A percentile compares a stretch with the other conserved stretches of the same genome.
These are phyloP conservation scores for Neolamprologus multifasciatus DNA, from an alignment of 2,797 vertebrate genomes.

Conservation along the genomic window DNA sequence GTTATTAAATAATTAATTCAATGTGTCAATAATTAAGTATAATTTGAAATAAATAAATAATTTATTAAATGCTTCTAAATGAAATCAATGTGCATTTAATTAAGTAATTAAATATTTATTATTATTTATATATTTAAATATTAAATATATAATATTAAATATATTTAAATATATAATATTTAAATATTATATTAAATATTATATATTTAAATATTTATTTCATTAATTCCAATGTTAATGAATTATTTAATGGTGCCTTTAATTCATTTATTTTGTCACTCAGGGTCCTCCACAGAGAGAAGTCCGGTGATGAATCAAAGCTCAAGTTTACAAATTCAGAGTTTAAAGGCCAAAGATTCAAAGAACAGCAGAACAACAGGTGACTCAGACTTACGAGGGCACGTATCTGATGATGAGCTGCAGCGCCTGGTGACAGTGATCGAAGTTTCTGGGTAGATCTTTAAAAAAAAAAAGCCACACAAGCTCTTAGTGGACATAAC, in stretches of 20 bases:
- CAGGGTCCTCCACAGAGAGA: rapidly evolving
- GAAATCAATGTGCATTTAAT: background rate
- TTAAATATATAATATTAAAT: too few relatives aligned
- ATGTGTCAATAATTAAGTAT: background rate
- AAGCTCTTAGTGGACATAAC: background rate
- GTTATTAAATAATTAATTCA: background rate
- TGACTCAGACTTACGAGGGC: conserved; percentile 85
- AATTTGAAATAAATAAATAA: background rate
- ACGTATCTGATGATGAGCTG: conserved; percentile 89
- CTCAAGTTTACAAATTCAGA: background rate
- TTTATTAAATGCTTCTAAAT: background rate
- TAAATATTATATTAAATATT: too few relatives aligned
- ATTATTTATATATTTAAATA: too few relatives aligned
- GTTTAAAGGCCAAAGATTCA: background rate
- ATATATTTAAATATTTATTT: background rate
- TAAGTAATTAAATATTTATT: background rate
- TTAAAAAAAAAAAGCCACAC: conserved; percentile 4
- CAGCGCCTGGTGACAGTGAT: conserved; percentile 87
- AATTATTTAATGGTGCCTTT: background rate
- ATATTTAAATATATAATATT: too few relatives aligned
- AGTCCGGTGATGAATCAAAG: background rate
- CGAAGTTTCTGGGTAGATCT: conserved; percentile 85
- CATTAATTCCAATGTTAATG: background rate
- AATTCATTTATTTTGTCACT: rapidly evolving
- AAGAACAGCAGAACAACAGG: background rate